phyloP scores from a whole-genome alignment of 2,797 vertebrate species.

The Helicolenus hilgendorfi region DNA sequence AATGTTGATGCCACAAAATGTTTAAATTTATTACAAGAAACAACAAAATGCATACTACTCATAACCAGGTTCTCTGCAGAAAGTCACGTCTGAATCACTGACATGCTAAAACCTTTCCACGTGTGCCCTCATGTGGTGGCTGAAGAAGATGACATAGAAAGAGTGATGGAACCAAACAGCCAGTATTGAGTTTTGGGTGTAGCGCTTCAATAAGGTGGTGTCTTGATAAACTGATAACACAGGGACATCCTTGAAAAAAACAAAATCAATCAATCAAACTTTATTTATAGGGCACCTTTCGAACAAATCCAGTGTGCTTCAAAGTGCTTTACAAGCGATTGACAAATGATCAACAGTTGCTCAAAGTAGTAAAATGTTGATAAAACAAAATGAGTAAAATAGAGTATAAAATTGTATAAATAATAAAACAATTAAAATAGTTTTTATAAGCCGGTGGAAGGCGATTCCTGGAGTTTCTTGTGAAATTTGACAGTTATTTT shows the following conservation, averaged over 20 bases:
- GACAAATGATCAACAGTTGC: too few relatives aligned
- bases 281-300: background rate
- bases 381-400: too few relatives aligned
- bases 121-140: constrained; percentile 60
- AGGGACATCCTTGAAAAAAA: background rate
- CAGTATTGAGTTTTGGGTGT: background rate
- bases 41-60: background rate
- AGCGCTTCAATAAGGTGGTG: background rate
- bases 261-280: background rate
- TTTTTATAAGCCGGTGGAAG: too few relatives aligned
- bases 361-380: background rate
- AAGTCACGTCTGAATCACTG: background rate
- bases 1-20: background rate
- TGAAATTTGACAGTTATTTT: too few relatives aligned
- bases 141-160: background rate
- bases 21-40: background rate
- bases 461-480: too few relatives aligned
- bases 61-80: background rate
- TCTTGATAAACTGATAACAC: background rate
- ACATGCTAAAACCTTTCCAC: background rate
- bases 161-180: background rate
- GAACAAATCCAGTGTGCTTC: background rate
- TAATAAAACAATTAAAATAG: too few relatives aligned
- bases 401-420: too few relatives aligned
- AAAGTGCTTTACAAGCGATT: too few relatives aligned